Evolutionary conservation across 2,113 vertebrate species (phyloP).

Genomic region (Python bivittatus): DNA sequence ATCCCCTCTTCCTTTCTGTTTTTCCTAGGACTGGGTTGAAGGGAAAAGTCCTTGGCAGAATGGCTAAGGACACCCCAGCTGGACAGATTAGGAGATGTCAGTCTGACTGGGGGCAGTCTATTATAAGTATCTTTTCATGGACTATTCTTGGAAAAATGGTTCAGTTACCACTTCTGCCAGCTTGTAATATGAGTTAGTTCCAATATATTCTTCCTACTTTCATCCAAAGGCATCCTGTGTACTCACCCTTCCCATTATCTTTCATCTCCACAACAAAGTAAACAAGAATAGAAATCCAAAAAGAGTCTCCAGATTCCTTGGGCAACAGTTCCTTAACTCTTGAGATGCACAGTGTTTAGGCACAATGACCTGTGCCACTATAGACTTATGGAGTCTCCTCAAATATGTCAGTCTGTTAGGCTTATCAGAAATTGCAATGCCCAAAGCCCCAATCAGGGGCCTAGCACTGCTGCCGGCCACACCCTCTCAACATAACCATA

Average conservation of each 20-base stretch:
- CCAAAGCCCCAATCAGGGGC: not conserved
- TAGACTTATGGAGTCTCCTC: not conserved
- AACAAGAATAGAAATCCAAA: not conserved
- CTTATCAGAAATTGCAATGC: too few relatives aligned
- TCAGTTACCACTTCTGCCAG: not conserved
- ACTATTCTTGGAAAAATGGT: not conserved
- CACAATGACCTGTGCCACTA: not conserved
- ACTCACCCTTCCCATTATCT: too few relatives aligned
- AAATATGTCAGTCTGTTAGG: not conserved
- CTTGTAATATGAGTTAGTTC: not conserved
- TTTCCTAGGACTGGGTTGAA: not conserved
- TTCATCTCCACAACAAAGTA: not conserved
- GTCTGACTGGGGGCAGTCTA: not conserved
- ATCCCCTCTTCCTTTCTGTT: not conserved
- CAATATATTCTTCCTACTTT: not conserved
- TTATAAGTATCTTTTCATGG: not conserved
- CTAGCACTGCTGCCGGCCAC: too few relatives aligned
- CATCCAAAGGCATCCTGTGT: not conserved
- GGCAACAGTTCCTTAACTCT: not conserved
- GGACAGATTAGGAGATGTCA: not conserved
- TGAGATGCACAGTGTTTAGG: not conserved
- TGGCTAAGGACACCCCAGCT: not conserved
- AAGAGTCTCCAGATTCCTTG: not conserved
- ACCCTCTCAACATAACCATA: too few relatives aligned
- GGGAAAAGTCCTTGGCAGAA: not conserved